Conservation (phyloP, 1,140 invertebrate species). For the Kradibia gibbosae region DNA sequence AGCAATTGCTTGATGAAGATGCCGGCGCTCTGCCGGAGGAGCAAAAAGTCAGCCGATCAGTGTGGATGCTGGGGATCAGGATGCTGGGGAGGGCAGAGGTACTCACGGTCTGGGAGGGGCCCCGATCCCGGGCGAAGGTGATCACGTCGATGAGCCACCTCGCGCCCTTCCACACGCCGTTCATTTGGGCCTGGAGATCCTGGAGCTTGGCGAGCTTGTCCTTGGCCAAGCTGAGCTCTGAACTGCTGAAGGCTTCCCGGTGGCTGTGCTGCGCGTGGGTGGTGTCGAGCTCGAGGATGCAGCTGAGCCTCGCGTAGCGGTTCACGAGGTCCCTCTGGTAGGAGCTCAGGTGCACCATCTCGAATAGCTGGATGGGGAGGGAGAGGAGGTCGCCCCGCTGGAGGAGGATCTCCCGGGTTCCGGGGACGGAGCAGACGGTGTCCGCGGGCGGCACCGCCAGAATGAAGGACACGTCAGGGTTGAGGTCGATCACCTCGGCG, state of each 20-base stretch:
- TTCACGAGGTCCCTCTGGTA: conserved; percentile 92
- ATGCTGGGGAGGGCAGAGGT: neutral
- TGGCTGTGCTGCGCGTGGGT: conserved; percentile 93
- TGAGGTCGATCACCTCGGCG: conserved; percentile 92
- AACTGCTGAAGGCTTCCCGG: conserved; percentile 93
- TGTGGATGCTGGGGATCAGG: neutral
- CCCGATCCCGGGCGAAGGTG: conserved; percentile 90
- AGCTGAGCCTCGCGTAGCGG: conserved; percentile 91
- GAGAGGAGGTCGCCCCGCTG: conserved; percentile 86
- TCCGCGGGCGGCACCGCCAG: conserved; percentile 92
- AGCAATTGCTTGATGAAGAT: conserved; percentile 70
- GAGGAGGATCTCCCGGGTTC: conserved; percentile 85
- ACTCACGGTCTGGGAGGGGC: conserved; percentile 47
- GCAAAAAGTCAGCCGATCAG: neutral
- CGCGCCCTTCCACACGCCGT: conserved; percentile 90
- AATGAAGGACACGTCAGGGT: conserved; percentile 89
- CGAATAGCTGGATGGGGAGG: conserved; percentile 90
- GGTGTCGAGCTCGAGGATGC: conserved; percentile 92
- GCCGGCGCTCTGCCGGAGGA: conserved; percentile 53
- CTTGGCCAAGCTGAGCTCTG: conserved; percentile 88
- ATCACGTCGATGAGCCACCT: conserved; percentile 97
- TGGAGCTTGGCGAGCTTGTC: conserved; percentile 86
- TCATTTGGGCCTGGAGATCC: conserved; percentile 86
- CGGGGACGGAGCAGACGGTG: conserved; percentile 90
- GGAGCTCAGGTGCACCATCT: conserved; percentile 93